phyloP scores from a whole-genome alignment of 2,888 invertebrate genomes.

The Coelinius sp. region DNA sequence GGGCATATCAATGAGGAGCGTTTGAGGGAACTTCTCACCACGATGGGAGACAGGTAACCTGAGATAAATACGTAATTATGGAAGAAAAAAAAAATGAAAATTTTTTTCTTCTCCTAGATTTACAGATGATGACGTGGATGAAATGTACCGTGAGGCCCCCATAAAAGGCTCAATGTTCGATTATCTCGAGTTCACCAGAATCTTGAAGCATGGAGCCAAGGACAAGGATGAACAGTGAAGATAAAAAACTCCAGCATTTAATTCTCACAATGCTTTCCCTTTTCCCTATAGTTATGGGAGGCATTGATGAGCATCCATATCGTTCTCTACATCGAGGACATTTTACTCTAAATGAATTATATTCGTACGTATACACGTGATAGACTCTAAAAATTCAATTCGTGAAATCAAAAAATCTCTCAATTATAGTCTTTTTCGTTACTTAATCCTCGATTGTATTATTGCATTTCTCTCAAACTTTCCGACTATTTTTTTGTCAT shows the following conservation, averaged over 20 bases:
- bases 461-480: conserved; percentile 36
- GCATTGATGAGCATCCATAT: background rate
- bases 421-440: background rate
- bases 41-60: conserved; percentile 92
- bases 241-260: background rate
- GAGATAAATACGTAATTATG: conserved; percentile 50
- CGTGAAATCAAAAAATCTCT: background rate
- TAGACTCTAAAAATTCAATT: background rate
- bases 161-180: conserved; percentile 95
- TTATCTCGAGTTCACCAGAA: conserved; percentile 98
- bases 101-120: too few relatives aligned
- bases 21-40: conserved; percentile 93
- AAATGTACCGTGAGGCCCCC: conserved; percentile 98
- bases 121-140: conserved; percentile 98
- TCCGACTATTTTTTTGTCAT: conserved; percentile 12
- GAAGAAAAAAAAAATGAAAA: background rate
- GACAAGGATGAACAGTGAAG: conserved; percentile 93
- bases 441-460: conserved; percentile 28
- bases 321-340: conserved; percentile 25
- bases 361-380: conserved; percentile 11
- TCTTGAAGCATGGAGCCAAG: conserved; percentile 98
- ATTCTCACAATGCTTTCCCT: conserved; percentile 5
- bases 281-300: background rate
- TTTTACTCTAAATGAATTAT: background rate
- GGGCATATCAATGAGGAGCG: conserved; percentile 95